These are phyloP conservation scores for Leucoptera coffeella DNA, from an alignment of 2,888 invertebrate genomes.

Conservation along the genomic window DNA sequence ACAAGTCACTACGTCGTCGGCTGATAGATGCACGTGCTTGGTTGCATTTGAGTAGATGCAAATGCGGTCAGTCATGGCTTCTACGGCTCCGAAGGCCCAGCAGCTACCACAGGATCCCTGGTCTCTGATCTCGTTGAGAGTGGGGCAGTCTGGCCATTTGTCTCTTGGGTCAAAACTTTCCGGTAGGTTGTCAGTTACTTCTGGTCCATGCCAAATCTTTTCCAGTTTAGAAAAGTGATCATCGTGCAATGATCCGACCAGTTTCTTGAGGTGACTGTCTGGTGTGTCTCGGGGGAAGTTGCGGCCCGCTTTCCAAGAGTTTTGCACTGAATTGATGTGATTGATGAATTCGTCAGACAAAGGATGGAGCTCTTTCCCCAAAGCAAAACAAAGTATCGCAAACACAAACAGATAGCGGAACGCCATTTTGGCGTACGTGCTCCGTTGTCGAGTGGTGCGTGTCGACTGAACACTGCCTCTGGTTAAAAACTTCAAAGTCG, in stretches of 20 bases:
- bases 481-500: no score
- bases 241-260: constrained; percentile 69
- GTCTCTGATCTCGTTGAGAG: constrained; percentile 75
- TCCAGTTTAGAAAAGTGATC: constrained; percentile 41
- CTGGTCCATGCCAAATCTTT: constrained; percentile 19
- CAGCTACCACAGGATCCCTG: constrained; percentile 90
- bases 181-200: constrained; percentile 52
- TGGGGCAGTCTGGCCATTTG: constrained; percentile 82
- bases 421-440: no score
- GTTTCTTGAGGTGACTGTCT: constrained; percentile 53
- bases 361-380: constrained; percentile 36
- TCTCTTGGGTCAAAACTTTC: constrained; percentile 74
- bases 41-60: constrained; percentile 76
- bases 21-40: constrained; percentile 68
- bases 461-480: no score
- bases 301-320: constrained; percentile 72
- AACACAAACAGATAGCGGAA: no score
- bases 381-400: no score
- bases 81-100: constrained; percentile 90
- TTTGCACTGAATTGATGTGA: constrained; percentile 59
- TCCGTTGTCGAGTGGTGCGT: no score
- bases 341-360: constrained; percentile 68
- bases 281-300: constrained; percentile 63
- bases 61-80: constrained; percentile 84
- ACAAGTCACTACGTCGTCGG: constrained; percentile 80